Conservation (phyloP, 2,113 vertebrate genomes). For the Nymphicus hollandicus region DNA sequence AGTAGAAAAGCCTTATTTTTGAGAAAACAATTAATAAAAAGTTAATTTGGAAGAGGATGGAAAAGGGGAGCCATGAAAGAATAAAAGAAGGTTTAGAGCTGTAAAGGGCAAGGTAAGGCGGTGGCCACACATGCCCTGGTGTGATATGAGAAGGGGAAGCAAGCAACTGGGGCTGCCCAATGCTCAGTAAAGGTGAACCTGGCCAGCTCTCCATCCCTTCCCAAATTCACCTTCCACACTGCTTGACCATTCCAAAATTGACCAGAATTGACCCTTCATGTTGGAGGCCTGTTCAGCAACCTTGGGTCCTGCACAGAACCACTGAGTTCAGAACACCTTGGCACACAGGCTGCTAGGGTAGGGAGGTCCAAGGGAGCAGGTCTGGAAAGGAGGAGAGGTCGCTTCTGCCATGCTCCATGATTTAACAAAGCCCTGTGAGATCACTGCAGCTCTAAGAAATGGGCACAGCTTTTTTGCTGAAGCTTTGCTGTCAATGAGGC, state of each 20-base stretch:
- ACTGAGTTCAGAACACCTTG: fast-evolving
- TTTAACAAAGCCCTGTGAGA: background rate
- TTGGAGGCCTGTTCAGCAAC: background rate
- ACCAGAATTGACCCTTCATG: background rate
- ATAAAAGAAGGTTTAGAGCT: background rate
- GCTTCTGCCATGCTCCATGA: background rate
- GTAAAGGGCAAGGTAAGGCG: background rate
- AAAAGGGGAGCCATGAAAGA: background rate
- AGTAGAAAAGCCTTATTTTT: background rate
- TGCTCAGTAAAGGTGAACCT: background rate
- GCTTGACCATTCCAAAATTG: background rate
- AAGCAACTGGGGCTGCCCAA: background rate
- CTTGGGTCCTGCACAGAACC: background rate
- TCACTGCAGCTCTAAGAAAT: background rate
- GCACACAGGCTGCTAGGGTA: background rate
- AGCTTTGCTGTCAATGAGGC: background rate
- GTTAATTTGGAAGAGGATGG: background rate
- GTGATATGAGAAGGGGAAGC: background rate
- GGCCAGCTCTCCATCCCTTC: background rate
- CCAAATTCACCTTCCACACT: background rate
- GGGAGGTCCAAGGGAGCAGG: background rate
- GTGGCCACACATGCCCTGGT: background rate
- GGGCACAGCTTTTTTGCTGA: background rate
- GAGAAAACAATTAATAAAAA: background rate
- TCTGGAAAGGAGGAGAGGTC: background rate